phyloP scores from a whole-genome alignment of 2,113 vertebrate genomes.

The Hydropotes inermis region DNA sequence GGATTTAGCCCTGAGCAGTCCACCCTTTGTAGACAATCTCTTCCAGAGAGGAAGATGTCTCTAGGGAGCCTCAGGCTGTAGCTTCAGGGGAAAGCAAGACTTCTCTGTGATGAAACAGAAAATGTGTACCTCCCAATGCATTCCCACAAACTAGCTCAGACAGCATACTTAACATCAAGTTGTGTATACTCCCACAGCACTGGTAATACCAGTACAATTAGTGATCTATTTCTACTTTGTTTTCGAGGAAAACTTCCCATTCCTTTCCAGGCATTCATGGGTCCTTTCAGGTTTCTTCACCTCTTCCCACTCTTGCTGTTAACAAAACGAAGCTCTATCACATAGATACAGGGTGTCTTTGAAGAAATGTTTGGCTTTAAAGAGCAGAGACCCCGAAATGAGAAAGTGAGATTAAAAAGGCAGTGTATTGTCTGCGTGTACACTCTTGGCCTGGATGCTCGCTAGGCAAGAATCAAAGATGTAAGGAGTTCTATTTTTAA shows the following conservation, averaged over 20 bases:
- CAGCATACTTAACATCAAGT: background rate
- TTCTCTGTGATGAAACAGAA: background rate
- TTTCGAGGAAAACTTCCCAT: slow-evolving; percentile 21
- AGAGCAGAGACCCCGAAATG: background rate
- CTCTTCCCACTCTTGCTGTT: background rate
- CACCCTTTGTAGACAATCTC: background rate
- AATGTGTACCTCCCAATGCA: background rate
- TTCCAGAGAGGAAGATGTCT: background rate
- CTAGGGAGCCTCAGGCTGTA: background rate
- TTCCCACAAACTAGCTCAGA: background rate
- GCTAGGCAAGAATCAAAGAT: background rate
- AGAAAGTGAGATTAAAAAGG: slow-evolving; percentile 23
- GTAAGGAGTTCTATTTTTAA: slow-evolving; percentile 31
- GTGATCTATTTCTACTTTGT: background rate
- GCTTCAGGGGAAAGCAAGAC: slow-evolving; percentile 21
- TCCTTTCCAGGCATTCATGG: background rate
- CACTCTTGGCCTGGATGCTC: background rate
- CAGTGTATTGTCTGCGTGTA: background rate
- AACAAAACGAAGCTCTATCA: background rate
- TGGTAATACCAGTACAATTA: background rate
- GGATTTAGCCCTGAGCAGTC: slow-evolving; percentile 13
- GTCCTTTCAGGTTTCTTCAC: background rate
- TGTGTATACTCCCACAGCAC: background rate
- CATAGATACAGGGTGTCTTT: background rate
- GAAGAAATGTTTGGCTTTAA: background rate